Evolutionary conservation across 2,113 vertebrate species (phyloP), one percentile per base, ranked within the genome.

Genomic region (Egretta garzetta): DNA sequence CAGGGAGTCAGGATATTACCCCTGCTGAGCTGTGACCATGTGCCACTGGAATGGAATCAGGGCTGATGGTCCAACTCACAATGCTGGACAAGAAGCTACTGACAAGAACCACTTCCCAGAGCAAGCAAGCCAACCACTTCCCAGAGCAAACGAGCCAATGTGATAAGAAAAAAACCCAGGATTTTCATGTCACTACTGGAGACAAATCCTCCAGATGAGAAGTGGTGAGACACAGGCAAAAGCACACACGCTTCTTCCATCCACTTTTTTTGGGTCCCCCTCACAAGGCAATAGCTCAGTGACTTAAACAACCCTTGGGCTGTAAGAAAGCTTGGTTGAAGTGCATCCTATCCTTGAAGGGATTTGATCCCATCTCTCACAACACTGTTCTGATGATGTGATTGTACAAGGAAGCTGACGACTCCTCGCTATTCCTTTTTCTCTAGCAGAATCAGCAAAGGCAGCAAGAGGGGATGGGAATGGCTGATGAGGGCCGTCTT

Each of bases 191-290:
- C 62, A 59, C 10, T 62, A 22, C 28, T 5, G 35, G 13, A 63
- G 19, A 20, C 6, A 1, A 87, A 73, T 58, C 41, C 16, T 80
- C 14, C 55, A 68, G 72, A 70, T 23, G 8, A 83, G 8, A 9
- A 24, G 7, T 27, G 9, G 10, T 71, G 23, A 63, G 20, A 55
- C 14, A 53, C 8, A 43, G 23, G 50, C 24, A 47, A 80, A 86
- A 80, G 3, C 10, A 50, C 6, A 8, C 5, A 1, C 2, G 2
- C 17, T 71, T 93, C 37, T 11, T 68, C 68, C 2, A 1, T 22
- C 22, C 4, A 52, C 5, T 33, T 58, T 75, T 2, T 45, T 66
- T 71, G 22, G 7, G 17, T 53, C 4, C 4, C 12, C 10, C 35
- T 88, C 30, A 66, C 2, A 37, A 10, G 41, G 8, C 8, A 59